Percentiles rank a stretch among this genome's conserved stretches.
phyloP scores from a whole-genome alignment of 2,113 vertebrate species.

The Anarrhichthys ocellatus region DNA sequence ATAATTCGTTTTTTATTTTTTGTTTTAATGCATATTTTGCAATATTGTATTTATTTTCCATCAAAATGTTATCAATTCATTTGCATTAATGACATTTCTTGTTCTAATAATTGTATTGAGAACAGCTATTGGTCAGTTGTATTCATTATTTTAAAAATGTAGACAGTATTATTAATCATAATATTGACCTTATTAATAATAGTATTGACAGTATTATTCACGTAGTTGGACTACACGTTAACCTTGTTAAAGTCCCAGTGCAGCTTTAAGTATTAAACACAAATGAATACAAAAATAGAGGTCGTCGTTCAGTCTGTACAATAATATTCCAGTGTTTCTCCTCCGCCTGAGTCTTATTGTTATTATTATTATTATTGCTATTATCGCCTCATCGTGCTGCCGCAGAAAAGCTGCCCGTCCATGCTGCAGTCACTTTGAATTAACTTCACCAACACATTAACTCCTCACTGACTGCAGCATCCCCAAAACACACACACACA shows the following conservation, averaged over 20 bases:
- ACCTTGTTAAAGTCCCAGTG: background rate
- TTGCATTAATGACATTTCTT: background rate
- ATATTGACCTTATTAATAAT: background rate
- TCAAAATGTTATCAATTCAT: background rate
- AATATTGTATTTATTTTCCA: background rate
- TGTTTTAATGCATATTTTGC: background rate
- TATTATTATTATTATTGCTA: conserved; percentile 69
- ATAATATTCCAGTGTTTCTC: background rate
- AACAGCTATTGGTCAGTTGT: background rate
- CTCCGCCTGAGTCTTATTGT: conserved; percentile 40
- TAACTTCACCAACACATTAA: conserved; percentile 66
- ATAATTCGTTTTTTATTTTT: background rate
- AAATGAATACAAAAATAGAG: background rate
- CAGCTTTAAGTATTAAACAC: background rate
- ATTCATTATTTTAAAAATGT: background rate
- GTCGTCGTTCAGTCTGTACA: background rate
- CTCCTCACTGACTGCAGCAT: conserved; percentile 29
- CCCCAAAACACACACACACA: conserved; percentile 10
- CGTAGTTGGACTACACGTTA: background rate
- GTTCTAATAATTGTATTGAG: background rate
- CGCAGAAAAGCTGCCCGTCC: conserved; percentile 65
- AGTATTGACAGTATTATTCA: background rate
- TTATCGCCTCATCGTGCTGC: conserved; percentile 70
- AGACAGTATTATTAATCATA: background rate
- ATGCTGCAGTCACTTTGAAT: conserved; percentile 74